Percentiles rank a stretch among this genome's conserved stretches.
phyloP scores from a whole-genome alignment of 2,888 invertebrate genomes.

The Allolobophora icterica region DNA sequence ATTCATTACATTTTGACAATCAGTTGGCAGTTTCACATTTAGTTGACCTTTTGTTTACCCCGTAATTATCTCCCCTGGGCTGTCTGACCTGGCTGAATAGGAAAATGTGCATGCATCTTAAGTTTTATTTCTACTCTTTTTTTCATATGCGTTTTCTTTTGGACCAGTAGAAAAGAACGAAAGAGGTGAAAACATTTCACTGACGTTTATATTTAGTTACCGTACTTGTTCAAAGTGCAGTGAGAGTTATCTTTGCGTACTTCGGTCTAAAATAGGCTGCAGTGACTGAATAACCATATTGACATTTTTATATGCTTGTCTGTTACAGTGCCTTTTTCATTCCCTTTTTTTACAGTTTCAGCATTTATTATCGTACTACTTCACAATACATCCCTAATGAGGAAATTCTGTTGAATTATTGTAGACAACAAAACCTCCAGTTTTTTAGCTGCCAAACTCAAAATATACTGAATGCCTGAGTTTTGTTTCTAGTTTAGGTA shows the following conservation, averaged over 20 bases:
- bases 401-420: too few relatives aligned
- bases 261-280: too few relatives aligned
- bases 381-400: too few relatives aligned
- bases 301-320: too few relatives aligned
- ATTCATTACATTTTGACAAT: conserved; percentile 1
- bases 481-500: neutral
- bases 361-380: neutral
- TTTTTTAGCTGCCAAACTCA: neutral
- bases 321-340: too few relatives aligned
- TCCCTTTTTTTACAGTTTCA: neutral
- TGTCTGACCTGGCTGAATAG: neutral
- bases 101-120: neutral
- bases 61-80: neutral
- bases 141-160: neutral
- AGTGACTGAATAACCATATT: too few relatives aligned
- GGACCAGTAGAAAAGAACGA: neutral
- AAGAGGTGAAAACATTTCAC: neutral
- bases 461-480: conserved; percentile 17
- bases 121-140: neutral
- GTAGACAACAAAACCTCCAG: too few relatives aligned
- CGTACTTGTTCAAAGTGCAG: too few relatives aligned
- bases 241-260: too few relatives aligned
- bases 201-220: too few relatives aligned
- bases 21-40: neutral
- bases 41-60: neutral